Evolutionary conservation across 2,113 vertebrate species (phyloP), one percentile per base, ranked within the genome.

Genomic region (Centrocercus urophasianus): DNA sequence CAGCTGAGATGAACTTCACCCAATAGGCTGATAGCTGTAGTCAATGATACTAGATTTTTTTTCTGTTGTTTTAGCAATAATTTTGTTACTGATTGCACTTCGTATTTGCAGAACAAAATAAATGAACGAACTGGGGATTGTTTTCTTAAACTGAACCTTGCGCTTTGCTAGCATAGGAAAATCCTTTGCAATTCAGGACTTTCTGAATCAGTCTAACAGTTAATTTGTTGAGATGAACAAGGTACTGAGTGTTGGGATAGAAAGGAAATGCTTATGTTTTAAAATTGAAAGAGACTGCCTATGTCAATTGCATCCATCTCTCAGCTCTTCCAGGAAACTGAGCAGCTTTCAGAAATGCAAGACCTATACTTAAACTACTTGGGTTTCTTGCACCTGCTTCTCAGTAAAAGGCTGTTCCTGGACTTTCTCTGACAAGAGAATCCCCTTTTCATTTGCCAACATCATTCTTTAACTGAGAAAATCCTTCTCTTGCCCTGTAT

Each of bases 371-470:
- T 78, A 90, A 78, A 65, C 57, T 65, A 48, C 47, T 54, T 54
- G 47, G 6, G 17, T 92, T 89, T 86, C 67, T 89, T 91, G 40
- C 85, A 89, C 93, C 71, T 94, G 64, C 64, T 93, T 85, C 50
- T 83, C 28, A 19, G 27, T 40, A 79, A 71, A 86, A 84, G 57
- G 40, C 38, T 92, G 45, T 72, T 87, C 32, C 34, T 4, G 75
- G 4, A 57, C 36, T 66, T 85, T 45, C 54, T 85, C 27, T 83
- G 38, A n/a, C 0, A 1, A 73, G n/a, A 86, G 59, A 88, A 77
- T 77, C 40, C 17, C 59, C 21, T 85, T 91, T 79, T 85, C n/a
- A 36, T 45, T 87, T 89, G 45, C 36, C 11, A 59, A 28, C 34
- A 45, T 73, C 70, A 80, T 40, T 8, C 22, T 89, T 59, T 30